Conservation (phyloP, 2,113 vertebrate genomes). For the Eclectus roratus region DNA sequence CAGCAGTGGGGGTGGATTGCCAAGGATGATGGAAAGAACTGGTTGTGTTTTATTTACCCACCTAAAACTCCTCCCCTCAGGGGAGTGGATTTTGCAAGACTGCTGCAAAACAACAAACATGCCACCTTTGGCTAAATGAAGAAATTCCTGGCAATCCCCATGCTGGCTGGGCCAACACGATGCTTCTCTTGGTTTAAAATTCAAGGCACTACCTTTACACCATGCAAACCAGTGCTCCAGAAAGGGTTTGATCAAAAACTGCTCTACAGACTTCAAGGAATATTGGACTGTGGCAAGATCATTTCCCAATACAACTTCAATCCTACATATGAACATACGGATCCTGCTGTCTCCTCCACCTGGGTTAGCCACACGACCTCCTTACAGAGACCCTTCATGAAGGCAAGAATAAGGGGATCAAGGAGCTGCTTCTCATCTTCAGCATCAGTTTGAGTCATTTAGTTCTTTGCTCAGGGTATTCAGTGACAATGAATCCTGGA, state of each 20-base stretch:
- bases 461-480: background rate
- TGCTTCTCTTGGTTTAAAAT: background rate
- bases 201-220: background rate
- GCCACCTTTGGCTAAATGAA: constrained; percentile 16
- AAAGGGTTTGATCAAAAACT: background rate
- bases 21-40: background rate
- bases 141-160: background rate
- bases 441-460: background rate
- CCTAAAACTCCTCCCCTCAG: constrained; percentile 18
- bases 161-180: background rate
- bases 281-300: background rate
- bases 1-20: background rate
- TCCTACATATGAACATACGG: background rate
- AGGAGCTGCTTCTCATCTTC: background rate
- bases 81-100: constrained; percentile 24
- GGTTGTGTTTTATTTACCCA: constrained; percentile 5
- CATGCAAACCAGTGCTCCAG: background rate
- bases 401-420: background rate
- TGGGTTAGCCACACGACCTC: background rate
- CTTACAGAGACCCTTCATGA: background rate
- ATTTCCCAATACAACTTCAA: background rate
- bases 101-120: constrained; percentile 12
- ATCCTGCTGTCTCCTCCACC: background rate
- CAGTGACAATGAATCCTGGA: background rate
- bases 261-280: background rate